Evolutionary conservation across 2,113 vertebrate genomes (phyloP).

Genomic region (Xyrauchen texanus): DNA sequence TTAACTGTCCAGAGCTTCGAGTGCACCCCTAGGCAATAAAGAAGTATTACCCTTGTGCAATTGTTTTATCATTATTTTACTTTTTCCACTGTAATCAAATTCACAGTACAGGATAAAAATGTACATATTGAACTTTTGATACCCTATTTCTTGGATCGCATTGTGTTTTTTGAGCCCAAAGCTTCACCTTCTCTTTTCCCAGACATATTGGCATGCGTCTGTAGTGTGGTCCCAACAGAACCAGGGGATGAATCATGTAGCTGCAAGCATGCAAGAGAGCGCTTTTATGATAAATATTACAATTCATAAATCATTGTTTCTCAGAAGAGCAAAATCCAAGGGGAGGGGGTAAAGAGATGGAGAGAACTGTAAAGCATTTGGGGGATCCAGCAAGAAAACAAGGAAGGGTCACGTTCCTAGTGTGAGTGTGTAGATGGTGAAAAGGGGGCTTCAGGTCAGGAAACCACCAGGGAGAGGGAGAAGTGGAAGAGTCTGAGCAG

Average conservation of each 20-base stretch:
- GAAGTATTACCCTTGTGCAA: conserved; percentile 66
- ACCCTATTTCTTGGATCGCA: conserved; percentile 65
- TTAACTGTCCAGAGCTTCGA: conserved; percentile 65
- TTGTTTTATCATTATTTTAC: conserved; percentile 68
- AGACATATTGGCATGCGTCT: conserved; percentile 76
- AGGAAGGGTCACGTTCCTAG: conserved; percentile 41
- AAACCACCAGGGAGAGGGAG: conserved; percentile 57
- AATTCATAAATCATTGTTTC: conserved; percentile 74
- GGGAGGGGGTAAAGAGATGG: not conserved
- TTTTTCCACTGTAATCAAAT: conserved; percentile 68
- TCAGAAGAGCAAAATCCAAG: conserved; percentile 44
- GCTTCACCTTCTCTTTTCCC: conserved; percentile 72
- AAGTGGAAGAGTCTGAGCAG: conserved; percentile 22
- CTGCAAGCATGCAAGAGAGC: conserved; percentile 68
- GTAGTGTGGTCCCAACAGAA: conserved; percentile 68
- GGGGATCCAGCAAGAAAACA: conserved; percentile 56
- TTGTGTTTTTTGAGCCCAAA: conserved; percentile 61
- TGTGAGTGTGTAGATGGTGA: conserved; percentile 49
- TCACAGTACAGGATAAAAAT: conserved; percentile 57
- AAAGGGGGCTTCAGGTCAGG: conserved; percentile 59
- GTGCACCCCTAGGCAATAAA: conserved; percentile 62
- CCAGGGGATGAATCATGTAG: conserved; percentile 73
- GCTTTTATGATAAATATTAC: conserved; percentile 73
- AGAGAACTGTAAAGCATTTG: conserved; percentile 55
- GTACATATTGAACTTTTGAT: conserved; percentile 71